Evolutionary conservation across 2,113 vertebrate genomes (phyloP).

Genomic region (Phyllostomus hastatus): DNA sequence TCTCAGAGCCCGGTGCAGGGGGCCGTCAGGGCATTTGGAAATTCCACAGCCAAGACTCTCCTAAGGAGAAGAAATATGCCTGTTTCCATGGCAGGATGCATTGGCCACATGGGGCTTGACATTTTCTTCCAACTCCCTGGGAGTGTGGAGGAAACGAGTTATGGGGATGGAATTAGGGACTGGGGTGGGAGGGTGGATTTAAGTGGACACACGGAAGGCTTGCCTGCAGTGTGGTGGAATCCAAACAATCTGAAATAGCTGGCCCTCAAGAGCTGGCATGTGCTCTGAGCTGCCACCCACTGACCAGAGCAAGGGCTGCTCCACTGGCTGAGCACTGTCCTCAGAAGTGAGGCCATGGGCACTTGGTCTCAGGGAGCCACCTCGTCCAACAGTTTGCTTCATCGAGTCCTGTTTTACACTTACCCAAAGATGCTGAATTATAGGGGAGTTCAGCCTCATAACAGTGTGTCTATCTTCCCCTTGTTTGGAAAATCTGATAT

Average conservation of each 20-base stretch:
- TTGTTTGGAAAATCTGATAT: background rate
- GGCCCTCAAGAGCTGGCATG: slow-evolving; percentile 57
- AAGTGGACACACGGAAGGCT: slow-evolving; percentile 69
- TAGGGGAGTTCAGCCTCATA: background rate
- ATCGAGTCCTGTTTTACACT: background rate
- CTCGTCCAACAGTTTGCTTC: background rate
- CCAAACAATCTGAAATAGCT: slow-evolving; percentile 77
- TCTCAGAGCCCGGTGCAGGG: background rate
- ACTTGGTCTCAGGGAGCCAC: background rate
- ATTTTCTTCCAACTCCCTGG: slow-evolving; percentile 75
- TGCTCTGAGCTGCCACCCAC: slow-evolving; percentile 40
- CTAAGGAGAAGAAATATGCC: slow-evolving; percentile 31
- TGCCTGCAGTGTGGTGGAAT: slow-evolving; percentile 75
- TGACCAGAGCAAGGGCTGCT: background rate
- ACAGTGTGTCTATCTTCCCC: background rate
- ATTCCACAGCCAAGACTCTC: background rate
- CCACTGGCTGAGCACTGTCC: rapidly evolving
- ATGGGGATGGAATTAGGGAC: background rate
- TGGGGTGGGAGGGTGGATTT: background rate
- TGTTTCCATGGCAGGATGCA: slow-evolving; percentile 1
- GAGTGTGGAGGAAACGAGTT: slow-evolving; percentile 39
- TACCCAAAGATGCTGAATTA: background rate
- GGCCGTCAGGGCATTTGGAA: background rate
- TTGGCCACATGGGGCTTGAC: slow-evolving; percentile 65
- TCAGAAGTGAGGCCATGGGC: background rate